Evolutionary conservation across 2,888 invertebrate genomes (phyloP), one percentile per base, ranked within the genome.

Genomic region (Cheilosia grossa): DNA sequence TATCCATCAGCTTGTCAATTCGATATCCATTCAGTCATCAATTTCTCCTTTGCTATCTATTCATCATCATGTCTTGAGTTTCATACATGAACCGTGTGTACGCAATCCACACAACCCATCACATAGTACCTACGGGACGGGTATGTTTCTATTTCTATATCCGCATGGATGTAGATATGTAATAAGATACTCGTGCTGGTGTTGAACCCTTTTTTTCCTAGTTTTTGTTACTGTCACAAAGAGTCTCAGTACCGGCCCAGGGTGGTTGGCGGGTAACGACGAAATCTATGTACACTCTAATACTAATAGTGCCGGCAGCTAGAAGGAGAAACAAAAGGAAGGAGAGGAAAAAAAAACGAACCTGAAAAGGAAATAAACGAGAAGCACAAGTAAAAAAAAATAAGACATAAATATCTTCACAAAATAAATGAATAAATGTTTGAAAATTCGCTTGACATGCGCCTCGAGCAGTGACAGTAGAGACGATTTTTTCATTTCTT

Each of bases 1-100:
- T 70, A 85, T 85, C 83, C 83, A 85, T 80, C 83, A 85, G 83
- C 83, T 80, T 85, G 83, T 85, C 83, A 85, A 80, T 85, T 80
- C 83, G 83, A 85, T 85, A 85, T 85, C 83, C 83, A 85, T 85
- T 85, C 83, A 85, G 83, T 85, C 83, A 85, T 85, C 83, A 85
- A 85, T 85, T 85, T 85, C 83, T 74, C 83, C 83, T 74, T 72
- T 70, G 66, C 75, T 85, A 85, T 85, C 83, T 85, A 85, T 85
- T 85, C 83, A 85, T 85, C 83, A 85, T 85, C 80, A 80, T 85
- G 83, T 80, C 83, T 80, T 80, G 83, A 80, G 70, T 85, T 75
- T 64, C 80, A 70, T 78, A 54, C 37, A 56, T 30, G 21, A 2
- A 33, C 27, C 19, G 13, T 10, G 17, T 61, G 42, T 17, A 44